phyloP scores from a whole-genome alignment of 2,888 invertebrate genomes.

The Hydraecia micacea region DNA sequence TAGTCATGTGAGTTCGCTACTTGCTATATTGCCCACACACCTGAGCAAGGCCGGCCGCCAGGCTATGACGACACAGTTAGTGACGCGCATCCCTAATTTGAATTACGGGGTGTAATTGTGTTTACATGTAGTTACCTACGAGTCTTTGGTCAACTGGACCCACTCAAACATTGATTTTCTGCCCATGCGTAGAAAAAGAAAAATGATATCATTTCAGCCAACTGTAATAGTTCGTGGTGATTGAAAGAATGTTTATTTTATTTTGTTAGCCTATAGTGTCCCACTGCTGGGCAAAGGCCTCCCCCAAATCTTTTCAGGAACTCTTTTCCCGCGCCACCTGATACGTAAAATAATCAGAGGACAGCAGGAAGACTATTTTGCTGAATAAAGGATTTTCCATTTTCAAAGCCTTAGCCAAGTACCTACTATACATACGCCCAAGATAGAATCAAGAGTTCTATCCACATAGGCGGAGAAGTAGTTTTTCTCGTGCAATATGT shows the following conservation, averaged over 20 bases:
- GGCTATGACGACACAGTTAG: slow-evolving; percentile 43
- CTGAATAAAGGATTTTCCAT: background rate
- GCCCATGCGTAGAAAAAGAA: background rate
- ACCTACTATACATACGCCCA: no score
- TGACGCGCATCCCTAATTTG: slow-evolving; percentile 30
- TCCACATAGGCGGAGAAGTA: background rate
- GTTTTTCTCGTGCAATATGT: no score
- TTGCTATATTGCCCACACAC: slow-evolving; percentile 42
- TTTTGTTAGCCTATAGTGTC: no score
- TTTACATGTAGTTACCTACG: background rate
- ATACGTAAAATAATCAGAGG: background rate
- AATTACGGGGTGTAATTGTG: slow-evolving; percentile 29
- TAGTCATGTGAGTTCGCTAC: slow-evolving; percentile 50
- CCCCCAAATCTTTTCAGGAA: no score
- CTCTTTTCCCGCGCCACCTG: no score
- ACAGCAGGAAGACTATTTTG: background rate
- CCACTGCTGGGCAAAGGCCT: no score
- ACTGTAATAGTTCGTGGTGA: background rate
- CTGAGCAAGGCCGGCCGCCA: slow-evolving; percentile 15
- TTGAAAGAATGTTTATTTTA: no score
- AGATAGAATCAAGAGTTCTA: background rate
- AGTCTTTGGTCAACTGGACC: no score
- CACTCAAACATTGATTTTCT: no score
- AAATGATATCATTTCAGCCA: background rate
- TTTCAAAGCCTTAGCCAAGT: background rate